A percentile compares a stretch with the other conserved stretches of the same genome.
Conservation (phyloP, 2,888 invertebrate species). For the Cephus nigrinus region DNA sequence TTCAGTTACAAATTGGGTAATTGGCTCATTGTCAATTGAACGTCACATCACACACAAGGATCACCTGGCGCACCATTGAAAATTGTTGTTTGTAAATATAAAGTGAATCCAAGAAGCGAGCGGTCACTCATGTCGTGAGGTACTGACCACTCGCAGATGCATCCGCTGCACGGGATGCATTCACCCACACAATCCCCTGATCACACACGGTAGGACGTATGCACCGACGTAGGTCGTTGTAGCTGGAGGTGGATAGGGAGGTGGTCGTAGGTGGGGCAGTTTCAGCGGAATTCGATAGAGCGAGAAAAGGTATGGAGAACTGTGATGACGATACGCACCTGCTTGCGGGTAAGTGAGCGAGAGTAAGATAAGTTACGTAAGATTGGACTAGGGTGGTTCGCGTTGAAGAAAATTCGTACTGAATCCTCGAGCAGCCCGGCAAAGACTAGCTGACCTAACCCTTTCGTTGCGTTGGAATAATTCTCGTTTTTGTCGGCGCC, state of each 20-base stretch:
- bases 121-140: conserved; percentile 56
- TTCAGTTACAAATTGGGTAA: not conserved
- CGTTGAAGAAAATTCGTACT: not conserved
- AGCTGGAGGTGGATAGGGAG: not conserved
- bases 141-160: conserved; percentile 63
- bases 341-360: not conserved
- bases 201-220: conserved; percentile 27
- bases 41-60: not conserved
- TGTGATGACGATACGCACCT: not conserved
- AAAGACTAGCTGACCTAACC: conserved; percentile 51
- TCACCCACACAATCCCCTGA: conserved; percentile 54
- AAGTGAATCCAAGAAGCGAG: conserved; percentile 13
- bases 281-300: not conserved
- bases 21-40: not conserved
- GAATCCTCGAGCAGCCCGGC: conserved; percentile 29
- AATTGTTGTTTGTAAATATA: not conserved
- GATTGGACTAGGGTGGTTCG: not conserved
- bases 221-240: not conserved
- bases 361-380: not conserved
- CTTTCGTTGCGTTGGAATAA: conserved; percentile 39
- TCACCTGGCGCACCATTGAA: not conserved
- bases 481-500: conserved; percentile 33
- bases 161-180: conserved; percentile 63
- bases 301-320: not conserved
- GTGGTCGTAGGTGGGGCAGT: conserved; percentile 42